Base-by-base conservation (phyloP, 2,113 vertebrate genomes). In the Limanda limanda region DNA sequence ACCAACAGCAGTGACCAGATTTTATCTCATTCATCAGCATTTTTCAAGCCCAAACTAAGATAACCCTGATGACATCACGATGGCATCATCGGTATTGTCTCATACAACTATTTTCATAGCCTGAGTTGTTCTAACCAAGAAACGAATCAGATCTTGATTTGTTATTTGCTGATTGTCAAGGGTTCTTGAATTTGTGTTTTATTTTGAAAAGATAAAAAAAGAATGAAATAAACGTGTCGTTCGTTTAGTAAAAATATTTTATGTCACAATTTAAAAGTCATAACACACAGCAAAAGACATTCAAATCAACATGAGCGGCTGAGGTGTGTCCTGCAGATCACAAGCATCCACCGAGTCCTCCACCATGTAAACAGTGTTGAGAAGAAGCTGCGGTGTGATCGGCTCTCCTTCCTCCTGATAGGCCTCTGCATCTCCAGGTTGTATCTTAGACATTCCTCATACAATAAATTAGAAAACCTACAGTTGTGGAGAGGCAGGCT, bases 171-270 rank as follows among this genome's bases (percentile, higher is more conserved):
- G 13, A 45, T 11, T 2, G 2, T 45, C 42, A 45, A 45, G 42
- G 42, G 42, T 45, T 45, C 13, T 3, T 45, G 9, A 2, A 45
- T 45, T 13, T 45, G 42, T 13, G 2, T 45, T 13, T 45, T 45
- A 45, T 45, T 45, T 45, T 45, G 42, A 45, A 45, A 45, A 45
- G 42, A 45, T 3, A 45, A 56, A 56, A 3, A 65, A 40, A 58
- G 6, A 52, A 79, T 20, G 15, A 59, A 76, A 40, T 35, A 76
- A 76, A 42, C 57, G 7, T n/a, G 21, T 23, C 60, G 8, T 23
- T 71, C 60, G 18, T 82, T 89, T 89, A 83, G 77, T 89, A 91
- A 89, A 90, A 92, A 90, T 52, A 57, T 69, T 90, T 93, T 86
- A 92, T 91, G 74, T 76, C 81, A 85, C 88, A 82, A 84, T 88